Evolutionary conservation across 2,113 vertebrate species (phyloP).

Genomic region (Athene noctua): DNA sequence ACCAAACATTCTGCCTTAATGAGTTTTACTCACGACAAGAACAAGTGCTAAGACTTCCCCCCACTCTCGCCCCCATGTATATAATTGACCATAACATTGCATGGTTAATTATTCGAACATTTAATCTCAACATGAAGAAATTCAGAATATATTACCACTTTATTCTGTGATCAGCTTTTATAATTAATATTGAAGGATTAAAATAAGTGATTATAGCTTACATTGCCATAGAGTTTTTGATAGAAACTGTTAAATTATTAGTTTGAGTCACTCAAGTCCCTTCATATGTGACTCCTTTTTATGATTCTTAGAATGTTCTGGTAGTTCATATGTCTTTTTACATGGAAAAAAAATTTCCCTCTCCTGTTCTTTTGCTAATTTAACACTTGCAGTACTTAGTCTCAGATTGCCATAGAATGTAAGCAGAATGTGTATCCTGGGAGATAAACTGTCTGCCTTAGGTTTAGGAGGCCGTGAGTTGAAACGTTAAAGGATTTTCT

Average conservation of each 20-base stretch:
- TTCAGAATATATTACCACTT: neutral
- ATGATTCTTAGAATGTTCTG: neutral
- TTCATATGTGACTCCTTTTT: neutral
- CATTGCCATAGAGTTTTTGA: neutral
- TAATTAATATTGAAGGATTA: neutral
- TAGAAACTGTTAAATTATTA: neutral
- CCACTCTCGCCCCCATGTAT: neutral
- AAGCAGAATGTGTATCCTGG: neutral
- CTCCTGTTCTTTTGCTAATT: neutral
- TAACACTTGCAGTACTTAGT: neutral
- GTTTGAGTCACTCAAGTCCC: neutral
- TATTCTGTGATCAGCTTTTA: neutral
- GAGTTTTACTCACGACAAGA: neutral
- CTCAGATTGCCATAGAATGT: neutral
- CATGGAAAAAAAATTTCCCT: neutral
- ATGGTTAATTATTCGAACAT: conserved; percentile 1
- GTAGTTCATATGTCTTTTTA: neutral
- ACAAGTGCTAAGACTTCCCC: neutral
- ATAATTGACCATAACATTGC: neutral
- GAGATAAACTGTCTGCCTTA: neutral
- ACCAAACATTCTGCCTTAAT: neutral
- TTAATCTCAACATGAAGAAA: neutral
- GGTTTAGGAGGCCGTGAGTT: neutral
- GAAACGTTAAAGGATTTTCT: neutral
- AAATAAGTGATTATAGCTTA: neutral